A percentile compares a stretch with the other conserved stretches of the same genome.
Evolutionary conservation across 2,113 vertebrate genomes (phyloP).

Genomic region (Forbesichthys agassizii): DNA sequence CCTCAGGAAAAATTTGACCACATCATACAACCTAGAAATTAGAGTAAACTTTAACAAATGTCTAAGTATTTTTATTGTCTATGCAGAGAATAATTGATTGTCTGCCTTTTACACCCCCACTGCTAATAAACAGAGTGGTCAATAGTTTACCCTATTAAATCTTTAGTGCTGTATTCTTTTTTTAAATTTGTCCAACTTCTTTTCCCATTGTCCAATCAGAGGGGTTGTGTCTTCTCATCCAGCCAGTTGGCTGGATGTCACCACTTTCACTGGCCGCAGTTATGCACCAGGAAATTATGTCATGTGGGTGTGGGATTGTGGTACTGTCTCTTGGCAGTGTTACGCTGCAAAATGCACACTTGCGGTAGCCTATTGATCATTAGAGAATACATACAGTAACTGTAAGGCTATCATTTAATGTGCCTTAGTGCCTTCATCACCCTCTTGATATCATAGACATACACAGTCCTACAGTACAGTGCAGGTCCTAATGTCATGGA

Average conservation of each 20-base stretch:
- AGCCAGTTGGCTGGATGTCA: slow-evolving; percentile 10
- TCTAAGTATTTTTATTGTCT: neutral
- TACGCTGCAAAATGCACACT: neutral
- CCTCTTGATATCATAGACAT: too few relatives aligned
- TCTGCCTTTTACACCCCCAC: neutral
- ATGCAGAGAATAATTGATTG: neutral
- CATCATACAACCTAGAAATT: slow-evolving; percentile 23
- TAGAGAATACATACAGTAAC: neutral
- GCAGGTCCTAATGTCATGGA: neutral
- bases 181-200: neutral
- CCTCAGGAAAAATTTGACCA: slow-evolving; percentile 17
- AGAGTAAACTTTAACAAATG: slow-evolving; percentile 15
- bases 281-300: slow-evolving; percentile 51
- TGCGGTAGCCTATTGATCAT: neutral
- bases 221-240: slow-evolving; percentile 14
- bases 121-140: neutral
- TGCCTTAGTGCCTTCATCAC: too few relatives aligned
- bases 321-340: slow-evolving; percentile 34
- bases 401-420: too few relatives aligned
- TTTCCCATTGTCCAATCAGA: slow-evolving; percentile 7
- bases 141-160: neutral
- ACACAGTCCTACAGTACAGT: neutral
- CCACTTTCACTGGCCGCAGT: slow-evolving; percentile 25
- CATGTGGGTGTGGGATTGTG: slow-evolving; percentile 43
- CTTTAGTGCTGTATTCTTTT: neutral